phyloP scores from a whole-genome alignment of 2,888 invertebrate genomes.

The Fabriciana adippe region DNA sequence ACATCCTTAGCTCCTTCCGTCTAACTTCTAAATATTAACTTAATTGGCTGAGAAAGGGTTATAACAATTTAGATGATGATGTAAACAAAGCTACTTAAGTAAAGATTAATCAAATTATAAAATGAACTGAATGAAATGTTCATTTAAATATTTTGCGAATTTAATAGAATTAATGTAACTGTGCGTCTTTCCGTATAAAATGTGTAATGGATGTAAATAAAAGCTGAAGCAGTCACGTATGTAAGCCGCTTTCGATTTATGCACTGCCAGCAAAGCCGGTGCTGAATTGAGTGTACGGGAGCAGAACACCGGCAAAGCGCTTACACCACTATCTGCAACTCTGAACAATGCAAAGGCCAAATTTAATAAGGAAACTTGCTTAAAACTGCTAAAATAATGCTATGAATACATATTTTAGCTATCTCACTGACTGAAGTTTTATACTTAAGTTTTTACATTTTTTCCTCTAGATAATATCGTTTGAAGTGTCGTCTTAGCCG shows the following conservation, averaged over 20 bases:
- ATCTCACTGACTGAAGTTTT: background rate
- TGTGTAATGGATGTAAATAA: slow-evolving; percentile 47
- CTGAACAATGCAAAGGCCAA: slow-evolving; percentile 29
- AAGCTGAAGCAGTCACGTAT: slow-evolving; percentile 57
- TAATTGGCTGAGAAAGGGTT: slow-evolving; percentile 39
- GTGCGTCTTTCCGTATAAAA: slow-evolving; percentile 10
- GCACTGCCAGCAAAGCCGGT: slow-evolving; percentile 50
- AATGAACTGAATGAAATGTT: background rate
- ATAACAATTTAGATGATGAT: slow-evolving; percentile 19
- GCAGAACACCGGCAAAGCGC: slow-evolving; percentile 49
- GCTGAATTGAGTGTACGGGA: slow-evolving; percentile 50
- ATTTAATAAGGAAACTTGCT: slow-evolving; percentile 29
- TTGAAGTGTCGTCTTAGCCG: background rate
- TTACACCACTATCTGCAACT: slow-evolving; percentile 37
- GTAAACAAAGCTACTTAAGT: slow-evolving; percentile 21
- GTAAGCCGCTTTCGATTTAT: slow-evolving; percentile 64
- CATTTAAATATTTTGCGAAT: background rate
- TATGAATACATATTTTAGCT: slow-evolving; percentile 3
- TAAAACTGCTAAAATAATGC: slow-evolving; percentile 23
- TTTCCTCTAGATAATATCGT: background rate
- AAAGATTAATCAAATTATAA: slow-evolving; percentile 11
- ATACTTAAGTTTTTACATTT: background rate
- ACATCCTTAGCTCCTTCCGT: slow-evolving; percentile 52
- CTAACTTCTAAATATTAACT: slow-evolving; percentile 50
- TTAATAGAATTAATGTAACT: slow-evolving; percentile 4